Evolutionary conservation across 1,140 invertebrate species (phyloP).

Genomic region (Drosophila aff.): DNA sequence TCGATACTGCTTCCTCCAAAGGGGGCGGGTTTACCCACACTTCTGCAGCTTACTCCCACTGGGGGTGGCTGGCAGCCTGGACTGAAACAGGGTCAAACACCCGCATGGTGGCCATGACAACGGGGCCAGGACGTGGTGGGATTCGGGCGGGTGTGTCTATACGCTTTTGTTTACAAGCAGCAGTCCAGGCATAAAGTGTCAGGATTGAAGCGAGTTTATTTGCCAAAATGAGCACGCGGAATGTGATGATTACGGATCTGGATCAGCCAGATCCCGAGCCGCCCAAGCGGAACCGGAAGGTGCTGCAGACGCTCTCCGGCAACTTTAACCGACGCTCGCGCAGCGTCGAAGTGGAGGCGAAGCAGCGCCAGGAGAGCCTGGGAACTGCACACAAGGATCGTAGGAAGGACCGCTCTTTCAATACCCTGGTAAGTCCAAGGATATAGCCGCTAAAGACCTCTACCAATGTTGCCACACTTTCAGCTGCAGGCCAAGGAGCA

Average conservation of each 20-base stretch:
- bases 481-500: constrained; percentile 83
- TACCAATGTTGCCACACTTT: not conserved
- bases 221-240: constrained; percentile 36
- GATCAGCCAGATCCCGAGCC: constrained; percentile 61
- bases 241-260: constrained; percentile 74
- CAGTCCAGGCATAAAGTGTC: constrained; percentile 44
- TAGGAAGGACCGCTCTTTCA: constrained; percentile 54
- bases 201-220: constrained; percentile 12
- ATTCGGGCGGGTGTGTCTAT: constrained; percentile 21
- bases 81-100: constrained; percentile 66
- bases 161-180: constrained; percentile 60
- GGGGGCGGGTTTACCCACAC: not conserved
- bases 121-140: constrained; percentile 20
- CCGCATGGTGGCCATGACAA: constrained; percentile 46
- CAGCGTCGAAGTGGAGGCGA: constrained; percentile 61
- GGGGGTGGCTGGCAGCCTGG: constrained; percentile 17
- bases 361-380: constrained; percentile 34
- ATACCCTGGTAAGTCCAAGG: constrained; percentile 61
- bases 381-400: constrained; percentile 26
- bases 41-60: not conserved
- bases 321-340: constrained; percentile 75
- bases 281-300: constrained; percentile 61
- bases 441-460: no score
- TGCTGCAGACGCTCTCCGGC: constrained; percentile 74
- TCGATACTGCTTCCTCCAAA: constrained; percentile 1